Base-by-base conservation (phyloP, 2,797 vertebrate genomes). In the Argyrosomus regius region DNA sequence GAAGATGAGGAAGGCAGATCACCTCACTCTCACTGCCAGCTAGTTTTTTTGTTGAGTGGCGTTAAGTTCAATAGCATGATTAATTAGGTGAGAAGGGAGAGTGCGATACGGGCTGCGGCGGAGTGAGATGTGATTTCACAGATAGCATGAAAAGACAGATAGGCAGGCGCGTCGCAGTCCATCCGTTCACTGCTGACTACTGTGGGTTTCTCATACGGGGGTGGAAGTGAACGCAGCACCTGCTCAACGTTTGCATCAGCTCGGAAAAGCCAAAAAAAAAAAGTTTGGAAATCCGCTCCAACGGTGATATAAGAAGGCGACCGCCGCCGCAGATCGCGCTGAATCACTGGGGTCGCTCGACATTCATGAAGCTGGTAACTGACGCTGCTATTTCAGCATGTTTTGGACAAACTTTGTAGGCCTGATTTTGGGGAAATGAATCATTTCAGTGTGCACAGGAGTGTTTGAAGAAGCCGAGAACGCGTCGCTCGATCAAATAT, bases 11-110 rank as follows among this genome's bases (percentile, higher is more conserved):
- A 20, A 57, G 26, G 39, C 41, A 60, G 77, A 84, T 77, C 76
- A 57, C 66, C 62, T 60, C 79, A 5, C 60, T 63, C 62, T 24
- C 53, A 0, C 63, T 77, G 80, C 83, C 78, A 69, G 80, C 68
- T 60, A 82, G 4, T 56, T 77, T 85, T 77, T 85, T 77, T 58
- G 69, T 77, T 84, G 82, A 87, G 75, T 80, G 84, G 70, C 90
- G 49, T 79, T 80, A 81, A 84, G 87, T 91, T 81, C 83, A 80
- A 88, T 88, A 73, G 74, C 11, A 58, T 91, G 89, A 93, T 91
- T 92, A 92, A 93, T 92, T 89, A 91, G 86, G 86, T 89, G 91
- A 87, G 82, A 85, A 86, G 77, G 59, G 64, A 84, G 74, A 77
- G 82, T 67, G 88, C 20, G 90, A 91, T 88, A 68, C 20, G 28